A percentile compares a stretch with the other conserved stretches of the same genome.
These are phyloP conservation scores for Hippocampus barbouri DNA, from an alignment of 2,113 vertebrate species.

Conservation along the genomic window DNA sequence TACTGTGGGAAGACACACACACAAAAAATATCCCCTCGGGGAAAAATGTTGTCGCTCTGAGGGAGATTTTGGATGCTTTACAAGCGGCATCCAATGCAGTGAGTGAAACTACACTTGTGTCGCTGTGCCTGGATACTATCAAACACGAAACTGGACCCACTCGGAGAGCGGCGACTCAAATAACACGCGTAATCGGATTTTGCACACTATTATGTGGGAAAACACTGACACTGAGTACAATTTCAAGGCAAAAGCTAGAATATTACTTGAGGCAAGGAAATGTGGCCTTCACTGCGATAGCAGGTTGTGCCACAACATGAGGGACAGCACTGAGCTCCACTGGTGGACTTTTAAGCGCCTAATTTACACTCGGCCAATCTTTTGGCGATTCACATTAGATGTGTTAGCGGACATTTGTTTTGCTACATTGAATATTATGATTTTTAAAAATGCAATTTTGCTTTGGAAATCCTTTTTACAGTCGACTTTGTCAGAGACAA, in stretches of 20 bases:
- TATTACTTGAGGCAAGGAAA: no score
- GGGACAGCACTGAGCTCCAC: no score
- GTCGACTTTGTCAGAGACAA: no score
- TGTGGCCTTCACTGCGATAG: no score
- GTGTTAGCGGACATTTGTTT: no score
- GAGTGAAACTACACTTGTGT: slow-evolving; percentile 34
- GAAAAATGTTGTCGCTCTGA: slow-evolving; percentile 23
- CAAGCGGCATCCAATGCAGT: slow-evolving; percentile 1
- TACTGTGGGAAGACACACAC: slow-evolving; percentile 6
- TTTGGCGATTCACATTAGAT: no score
- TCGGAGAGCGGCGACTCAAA: not conserved
- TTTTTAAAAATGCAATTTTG: no score
- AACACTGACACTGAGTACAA: not conserved
- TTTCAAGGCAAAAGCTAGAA: not conserved
- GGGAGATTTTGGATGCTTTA: slow-evolving; percentile 40
- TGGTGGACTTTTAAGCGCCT: no score
- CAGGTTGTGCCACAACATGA: no score
- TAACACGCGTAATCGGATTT: not conserved
- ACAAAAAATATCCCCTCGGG: not conserved
- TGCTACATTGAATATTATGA: no score
- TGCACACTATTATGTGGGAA: not conserved
- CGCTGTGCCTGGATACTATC: not conserved
- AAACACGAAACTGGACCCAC: not conserved
- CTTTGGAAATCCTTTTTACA: no score
- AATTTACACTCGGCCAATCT: no score